phyloP scores from a whole-genome alignment of 2,888 invertebrate species.

The Meloe dianella region DNA sequence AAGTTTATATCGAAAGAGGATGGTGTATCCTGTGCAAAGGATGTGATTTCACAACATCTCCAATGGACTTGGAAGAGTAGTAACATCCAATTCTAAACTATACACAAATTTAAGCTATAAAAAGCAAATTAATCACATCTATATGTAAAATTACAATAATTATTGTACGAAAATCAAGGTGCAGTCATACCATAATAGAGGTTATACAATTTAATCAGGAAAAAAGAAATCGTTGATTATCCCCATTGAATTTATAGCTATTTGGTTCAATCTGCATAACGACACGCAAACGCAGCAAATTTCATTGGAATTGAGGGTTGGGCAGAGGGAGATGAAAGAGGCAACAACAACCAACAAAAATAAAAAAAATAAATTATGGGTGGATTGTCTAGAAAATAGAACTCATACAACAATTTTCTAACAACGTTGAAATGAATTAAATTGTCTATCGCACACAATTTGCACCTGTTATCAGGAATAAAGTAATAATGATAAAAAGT shows the following conservation, averaged over 20 bases:
- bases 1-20: neutral
- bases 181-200: neutral
- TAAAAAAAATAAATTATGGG: no score
- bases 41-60: neutral
- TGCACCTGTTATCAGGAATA: no score
- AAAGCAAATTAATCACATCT: neutral
- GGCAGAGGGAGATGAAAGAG: neutral
- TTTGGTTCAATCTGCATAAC: slow-evolving; percentile 9
- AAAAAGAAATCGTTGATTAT: slow-evolving; percentile 11
- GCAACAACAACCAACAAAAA: no score
- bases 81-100: neutral
- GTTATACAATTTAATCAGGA: slow-evolving; percentile 8
- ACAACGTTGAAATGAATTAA: neutral
- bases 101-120: neutral
- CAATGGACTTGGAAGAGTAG: neutral
- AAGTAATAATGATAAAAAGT: neutral
- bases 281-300: slow-evolving; percentile 12
- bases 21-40: neutral
- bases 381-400: slow-evolving; percentile 3
- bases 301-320: neutral
- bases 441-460: neutral
- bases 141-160: no score
- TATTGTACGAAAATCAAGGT: no score
- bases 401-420: neutral
- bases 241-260: slow-evolving; percentile 2